Evolutionary conservation across 2,113 vertebrate genomes (phyloP), one percentile per base, ranked within the genome.

Genomic region (Salvelinus alpinus): DNA sequence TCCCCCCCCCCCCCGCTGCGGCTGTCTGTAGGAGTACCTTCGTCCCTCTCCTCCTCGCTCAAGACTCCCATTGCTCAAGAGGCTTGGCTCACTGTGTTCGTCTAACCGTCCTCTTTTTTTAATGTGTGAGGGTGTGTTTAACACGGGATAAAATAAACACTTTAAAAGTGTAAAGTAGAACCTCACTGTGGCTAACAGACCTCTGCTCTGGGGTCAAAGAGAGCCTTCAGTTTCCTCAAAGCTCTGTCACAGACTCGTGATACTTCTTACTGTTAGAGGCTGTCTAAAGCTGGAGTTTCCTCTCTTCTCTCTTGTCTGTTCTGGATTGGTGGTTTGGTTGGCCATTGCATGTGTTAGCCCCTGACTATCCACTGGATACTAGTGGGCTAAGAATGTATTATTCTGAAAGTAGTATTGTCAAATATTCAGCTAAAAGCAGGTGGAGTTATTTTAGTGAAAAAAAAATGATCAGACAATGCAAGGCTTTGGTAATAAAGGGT

Each of bases 1-100:
- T 92, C 86, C 86, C 64, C 31, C 77, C 86, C 91, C 31, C 77
- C 86, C 88, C 92, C 91, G 91, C 91, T 88, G 92, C 48, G 91
- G 80, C 87, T 88, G 90, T 91, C 91, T 92, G 93, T 85, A 87
- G 90, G 87, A 89, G 90, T 84, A 68, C 79, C 77, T 84, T 84
- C 88, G 81, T 87, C 82, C 83, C 84, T 83, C 84, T 84, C 86
- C 27, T 64, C 82, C 78, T 83, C 54, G 77, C 74, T 78, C 71
- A 14, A 70, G 66, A 80, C 85, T 86, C 72, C 80, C 51, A 85
- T 79, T 84, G 80, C 84, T 74, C 47, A 4, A 71, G 77, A 81
- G 51, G 65, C 71, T 79, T 57, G 38, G 38, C 77, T 87, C 71
- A 16, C 80, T 73, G 27, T 1, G 44, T 73, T 76, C 72, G 82